Base-by-base conservation (phyloP, 2,113 vertebrate species). In the Anhinga rufa region DNA sequence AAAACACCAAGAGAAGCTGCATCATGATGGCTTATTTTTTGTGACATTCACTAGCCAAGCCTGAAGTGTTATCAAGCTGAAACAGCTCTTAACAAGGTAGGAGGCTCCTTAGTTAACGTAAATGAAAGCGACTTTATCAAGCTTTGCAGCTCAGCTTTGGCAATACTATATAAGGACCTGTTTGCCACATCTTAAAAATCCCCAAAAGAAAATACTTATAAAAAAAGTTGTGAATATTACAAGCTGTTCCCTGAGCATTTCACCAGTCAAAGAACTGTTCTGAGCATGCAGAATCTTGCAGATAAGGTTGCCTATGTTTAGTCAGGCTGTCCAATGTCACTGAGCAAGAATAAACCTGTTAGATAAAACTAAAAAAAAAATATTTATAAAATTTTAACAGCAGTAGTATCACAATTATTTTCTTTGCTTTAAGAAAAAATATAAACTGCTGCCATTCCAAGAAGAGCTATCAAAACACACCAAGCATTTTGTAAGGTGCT, bases 171-270 rank as follows among this genome's bases (percentile, higher is more conserved):
- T 93, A 97, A 95, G 94, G 94, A 82, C 78, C 93, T 74, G 81
- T 62, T 95, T 62, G 93, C 91, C 95, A 92, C 91, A 86, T 94
- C 88, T 72, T 90, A 26, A 93, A 97, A 96, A 91, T 82, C 84
- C 87, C 84, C 32, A 0, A 54, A 92, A 95, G 94, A 97, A 97
- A 95, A 92, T 92, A 93, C 92, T 95, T 96, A 93, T 92, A 88
- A 94, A 94, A 94, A 92, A 95, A 96, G 89, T 91, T 96, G 95
- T 94, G 88, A 92, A 95, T 93, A 95, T 91, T 97, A 92, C 92
- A 96, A 97, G 96, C 95, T 96, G 92, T 96, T 96, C 85, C 62
- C 65, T 31, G n/a, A 95, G 71, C 68, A 42, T 87, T 95, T 92
- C 86, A 69, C 66, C 86, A 92, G 40, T 82, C 0, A 0, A 85